These are phyloP conservation scores for Pyrrhia umbra DNA, from an alignment of 2,888 invertebrate species.

Conservation along the genomic window DNA sequence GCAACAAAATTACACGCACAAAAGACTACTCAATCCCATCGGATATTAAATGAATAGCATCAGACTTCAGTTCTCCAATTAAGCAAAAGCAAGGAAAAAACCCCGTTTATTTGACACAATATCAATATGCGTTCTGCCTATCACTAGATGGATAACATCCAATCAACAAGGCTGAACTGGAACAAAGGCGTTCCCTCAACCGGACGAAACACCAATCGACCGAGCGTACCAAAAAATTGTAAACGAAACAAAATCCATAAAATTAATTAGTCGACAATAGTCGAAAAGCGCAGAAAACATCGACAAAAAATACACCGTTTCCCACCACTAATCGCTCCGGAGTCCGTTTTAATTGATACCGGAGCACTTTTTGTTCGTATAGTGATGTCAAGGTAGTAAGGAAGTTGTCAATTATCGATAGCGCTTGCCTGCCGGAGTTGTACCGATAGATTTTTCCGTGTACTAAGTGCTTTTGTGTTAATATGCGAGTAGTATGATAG, in stretches of 20 bases:
- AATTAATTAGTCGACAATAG: conserved; percentile 15
- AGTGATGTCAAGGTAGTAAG: conserved; percentile 58
- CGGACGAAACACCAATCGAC: conserved; percentile 2
- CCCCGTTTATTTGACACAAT: neutral
- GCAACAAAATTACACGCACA: neutral
- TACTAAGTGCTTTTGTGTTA: conserved; percentile 22
- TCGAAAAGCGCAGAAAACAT: conserved; percentile 19
- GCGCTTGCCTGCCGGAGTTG: conserved; percentile 36
- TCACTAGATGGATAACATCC: conserved; percentile 4
- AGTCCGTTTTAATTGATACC: conserved; percentile 73
- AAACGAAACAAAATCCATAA: conserved; percentile 32
- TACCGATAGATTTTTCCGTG: conserved; percentile 16
- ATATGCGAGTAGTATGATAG: conserved; percentile 1
- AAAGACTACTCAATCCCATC: neutral
- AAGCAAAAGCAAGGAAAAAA: neutral
- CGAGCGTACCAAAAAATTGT: conserved; percentile 1
- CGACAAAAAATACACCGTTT: conserved; percentile 45
- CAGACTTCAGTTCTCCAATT: neutral
- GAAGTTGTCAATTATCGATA: conserved; percentile 68
- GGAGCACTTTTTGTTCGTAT: conserved; percentile 65
- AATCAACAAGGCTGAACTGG: neutral
- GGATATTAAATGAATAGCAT: neutral
- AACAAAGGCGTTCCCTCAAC: conserved; percentile 21
- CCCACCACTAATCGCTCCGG: conserved; percentile 64
- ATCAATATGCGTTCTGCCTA: neutral